Conservation (phyloP, 2,888 invertebrate genomes). For the Hoplodrina blanda region DNA sequence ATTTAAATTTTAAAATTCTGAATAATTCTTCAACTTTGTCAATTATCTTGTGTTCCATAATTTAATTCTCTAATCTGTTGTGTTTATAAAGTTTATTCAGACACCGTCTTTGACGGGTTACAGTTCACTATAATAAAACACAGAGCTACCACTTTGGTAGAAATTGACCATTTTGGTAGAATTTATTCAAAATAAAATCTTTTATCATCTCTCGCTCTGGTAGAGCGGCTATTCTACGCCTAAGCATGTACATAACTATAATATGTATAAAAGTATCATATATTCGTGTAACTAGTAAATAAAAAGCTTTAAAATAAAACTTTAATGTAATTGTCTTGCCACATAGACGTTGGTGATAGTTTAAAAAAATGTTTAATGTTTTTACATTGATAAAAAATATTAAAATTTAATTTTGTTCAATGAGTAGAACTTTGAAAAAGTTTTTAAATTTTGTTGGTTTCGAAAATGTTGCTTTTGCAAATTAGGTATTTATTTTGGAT, state of each 20-base stretch:
- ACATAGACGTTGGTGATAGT: conserved; percentile 38
- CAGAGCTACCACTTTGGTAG: background rate
- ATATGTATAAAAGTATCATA: conserved; percentile 3
- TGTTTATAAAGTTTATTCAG: background rate
- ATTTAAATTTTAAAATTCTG: background rate
- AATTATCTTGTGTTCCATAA: background rate
- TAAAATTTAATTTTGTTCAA: background rate
- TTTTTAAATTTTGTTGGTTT: too few species aligned
- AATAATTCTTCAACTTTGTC: background rate
- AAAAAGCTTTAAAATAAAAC: conserved; percentile 63
- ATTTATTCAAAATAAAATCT: background rate
- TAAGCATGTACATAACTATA: background rate
- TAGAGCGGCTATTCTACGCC: background rate
- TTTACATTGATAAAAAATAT: too few species aligned
- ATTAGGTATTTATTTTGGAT: background rate
- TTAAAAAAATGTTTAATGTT: background rate
- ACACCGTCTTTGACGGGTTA: too few species aligned
- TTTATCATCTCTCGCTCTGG: background rate
- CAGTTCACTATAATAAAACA: too few species aligned
- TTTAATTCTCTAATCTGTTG: background rate
- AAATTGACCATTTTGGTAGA: background rate
- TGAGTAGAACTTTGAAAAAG: background rate
- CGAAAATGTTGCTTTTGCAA: too few species aligned
- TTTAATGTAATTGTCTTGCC: conserved; percentile 61
- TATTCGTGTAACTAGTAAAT: conserved; percentile 33